Evolutionary conservation across 1,140 invertebrate species (phyloP), one percentile per base, ranked within the genome.

Genomic region (Patella vulgata): DNA sequence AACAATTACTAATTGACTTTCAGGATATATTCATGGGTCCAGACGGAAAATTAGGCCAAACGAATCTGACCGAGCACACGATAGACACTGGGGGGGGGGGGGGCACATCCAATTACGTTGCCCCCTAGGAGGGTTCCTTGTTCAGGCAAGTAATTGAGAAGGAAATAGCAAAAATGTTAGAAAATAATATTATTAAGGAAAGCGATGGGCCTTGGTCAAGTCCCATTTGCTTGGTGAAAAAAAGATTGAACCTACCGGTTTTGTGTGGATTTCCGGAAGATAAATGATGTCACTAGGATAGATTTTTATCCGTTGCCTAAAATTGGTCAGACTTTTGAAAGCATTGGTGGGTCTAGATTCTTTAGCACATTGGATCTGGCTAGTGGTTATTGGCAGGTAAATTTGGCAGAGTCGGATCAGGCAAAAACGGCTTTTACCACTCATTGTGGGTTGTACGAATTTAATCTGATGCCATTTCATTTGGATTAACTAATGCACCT

Each of bases 321-420:
- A 6, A 86, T 88, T 31, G 81, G 86, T 25, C 82, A 86, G 17
- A 73, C 68, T 9, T 55, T 88, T 0, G 58, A 77, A 12, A 54
- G 48, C 3, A 60, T 88, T 0, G 27, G 58, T 0, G 81, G 78
- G 1, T 67, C 71, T 6, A 76, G 52, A 21, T 73, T 82, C 42
- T 88, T 86, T 60, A 73, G 76, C 0, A 75, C 74, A 0, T 64
- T 88, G 1, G 86, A 88, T 76, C 73, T 87, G 56, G 59, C 71
- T 0, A 66, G 65, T n/a, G 87, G 87, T 0, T 89, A 83, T 62
- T 80, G 84, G 64, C 86, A 86, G 71, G n/a, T 86, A 61, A 21
- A 76, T 5, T 54, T 83, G 2, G 68, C 80, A 48, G 30, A 23
- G 5, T 3, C n/a, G 21, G 59, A 61, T 43, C 52, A 55, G 27